Evolutionary conservation across 2,888 invertebrate genomes (phyloP), one percentile per base, ranked within the genome.

Genomic region (Scaptomyza cyrtandrae): DNA sequence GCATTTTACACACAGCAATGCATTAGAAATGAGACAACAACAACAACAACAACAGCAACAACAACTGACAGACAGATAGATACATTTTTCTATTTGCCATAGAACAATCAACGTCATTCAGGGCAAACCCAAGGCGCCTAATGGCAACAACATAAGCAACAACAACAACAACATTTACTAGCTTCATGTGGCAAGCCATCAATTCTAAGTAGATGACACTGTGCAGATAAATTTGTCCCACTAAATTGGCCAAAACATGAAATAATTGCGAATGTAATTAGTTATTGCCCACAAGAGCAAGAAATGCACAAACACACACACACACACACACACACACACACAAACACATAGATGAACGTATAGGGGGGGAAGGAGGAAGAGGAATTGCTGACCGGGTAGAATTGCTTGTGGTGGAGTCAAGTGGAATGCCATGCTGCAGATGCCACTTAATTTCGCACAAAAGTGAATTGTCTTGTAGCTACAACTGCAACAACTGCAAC

Each of bases 231-330:
- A 92, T 92, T 92, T 91, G 91, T 91, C 90, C 91, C 86, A 90
- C 89, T 91, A 92, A 92, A 92, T 92, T 92, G 91, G 90, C 91
- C 91, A 91, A 91, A 92, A 92, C 92, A 92, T 92, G 91, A 92
- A 92, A 92, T 92, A 92, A 92, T 92, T 92, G 91, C 92, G 90
- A 92, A 92, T 92, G 91, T 92, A 92, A 92, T 92, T 92, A 92
- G 91, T 91, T 91, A 91, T 91, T 90, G 91, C 90, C 91, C 88
- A 83, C 85, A 82, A 84, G 76, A 88, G 80, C 83, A 81, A 80
- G 79, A 82, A 75, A 67, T 69, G 63, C 71, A 76, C 58, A 70
- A 59, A 62, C 19, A 46, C 48, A 49, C 33, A 58, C 43, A 44
- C 24, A 33, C 3, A 53, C 39, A 55, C 37, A 63, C 48, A 62